Percentiles rank a stretch among this genome's conserved stretches.
These are phyloP conservation scores for Oplegnathus fasciatus DNA, from an alignment of 2,113 vertebrate species.

Conservation along the genomic window DNA sequence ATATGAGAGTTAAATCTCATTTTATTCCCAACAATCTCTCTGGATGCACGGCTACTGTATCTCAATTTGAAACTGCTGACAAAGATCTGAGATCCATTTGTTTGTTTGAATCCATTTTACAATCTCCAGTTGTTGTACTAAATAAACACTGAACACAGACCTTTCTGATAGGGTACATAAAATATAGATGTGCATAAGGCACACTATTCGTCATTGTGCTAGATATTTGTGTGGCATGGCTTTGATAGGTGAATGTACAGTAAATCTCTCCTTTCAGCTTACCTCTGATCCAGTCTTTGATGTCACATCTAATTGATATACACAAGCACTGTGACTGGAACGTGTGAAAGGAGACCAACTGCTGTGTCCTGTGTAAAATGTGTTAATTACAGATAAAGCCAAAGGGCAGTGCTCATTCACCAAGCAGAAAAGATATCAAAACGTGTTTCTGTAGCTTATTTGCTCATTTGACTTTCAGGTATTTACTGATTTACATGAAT, in stretches of 20 bases:
- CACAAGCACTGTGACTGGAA: conserved; percentile 20
- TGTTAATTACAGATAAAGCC: background rate
- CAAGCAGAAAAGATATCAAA: background rate
- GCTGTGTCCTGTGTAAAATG: conserved; percentile 21
- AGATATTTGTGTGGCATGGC: background rate
- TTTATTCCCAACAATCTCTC: background rate
- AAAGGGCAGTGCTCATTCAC: background rate
- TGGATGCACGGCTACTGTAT: background rate
- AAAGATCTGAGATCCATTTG: too few relatives aligned
- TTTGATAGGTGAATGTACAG: background rate
- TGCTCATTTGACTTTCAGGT: background rate
- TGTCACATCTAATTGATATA: conserved; percentile 22
- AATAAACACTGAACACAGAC: background rate
- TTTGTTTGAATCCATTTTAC: background rate
- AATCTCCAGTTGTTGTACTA: background rate
- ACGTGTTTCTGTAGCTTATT: background rate
- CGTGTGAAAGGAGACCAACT: conserved; percentile 11
- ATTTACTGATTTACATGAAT: background rate
- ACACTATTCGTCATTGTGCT: background rate
- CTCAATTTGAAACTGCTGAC: background rate
- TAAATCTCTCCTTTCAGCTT: background rate
- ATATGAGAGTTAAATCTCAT: background rate
- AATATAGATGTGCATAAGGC: background rate
- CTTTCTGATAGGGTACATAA: background rate
- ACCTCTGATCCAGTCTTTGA: conserved; percentile 27